Evolutionary conservation across 2,888 invertebrate species (phyloP), one percentile per base, ranked within the genome.

Genomic region (Lampropteryx suffumata): DNA sequence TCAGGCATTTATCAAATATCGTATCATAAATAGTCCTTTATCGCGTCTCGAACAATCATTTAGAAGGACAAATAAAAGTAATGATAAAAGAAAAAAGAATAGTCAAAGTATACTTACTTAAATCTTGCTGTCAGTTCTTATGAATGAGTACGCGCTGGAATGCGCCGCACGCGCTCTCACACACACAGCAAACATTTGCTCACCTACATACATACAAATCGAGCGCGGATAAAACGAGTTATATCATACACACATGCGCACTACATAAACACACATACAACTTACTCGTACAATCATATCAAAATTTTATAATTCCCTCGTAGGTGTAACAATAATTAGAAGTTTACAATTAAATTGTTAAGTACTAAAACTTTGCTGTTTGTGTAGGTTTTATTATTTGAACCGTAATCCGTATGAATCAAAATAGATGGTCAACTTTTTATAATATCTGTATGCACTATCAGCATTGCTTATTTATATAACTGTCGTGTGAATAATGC

Each of bases 101-200:
- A 71, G 65, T 70, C 69, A 74, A 76, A 75, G 75, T 27, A 27
- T 37, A 80, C n/a, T n/a, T n/a, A n/a, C n/a, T n/a, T n/a, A 77
- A 70, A 68, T 57, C 61, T 70, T 54, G 55, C 64, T 70, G 75
- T 67, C 68, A 71, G 73, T 73, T 76, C 71, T 76, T 83, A 82
- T 85, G 85, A 85, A 85, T 86, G 84, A 78, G 73, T 81, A 81
- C 84, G 82, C 82, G 67, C 28, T 66, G 85, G 86, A 86, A 86
- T 86, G 86, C 71, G 76, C 72, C 83, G 85, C 85, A 84, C 86
- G 85, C 85, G 84, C 57, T 57, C 61, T 57, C 59, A 57, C 60
- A 58, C 62, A 69, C 65, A 54, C 57, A 57, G 46, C 57, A 59
- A 59, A 59, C 67, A 67, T 64, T 62, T 55, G 70, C 76, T 76